Percentiles rank a stretch among this genome's conserved stretches.
phyloP scores from a whole-genome alignment of 1,140 invertebrate species.

The Acyrthosiphon pisum region DNA sequence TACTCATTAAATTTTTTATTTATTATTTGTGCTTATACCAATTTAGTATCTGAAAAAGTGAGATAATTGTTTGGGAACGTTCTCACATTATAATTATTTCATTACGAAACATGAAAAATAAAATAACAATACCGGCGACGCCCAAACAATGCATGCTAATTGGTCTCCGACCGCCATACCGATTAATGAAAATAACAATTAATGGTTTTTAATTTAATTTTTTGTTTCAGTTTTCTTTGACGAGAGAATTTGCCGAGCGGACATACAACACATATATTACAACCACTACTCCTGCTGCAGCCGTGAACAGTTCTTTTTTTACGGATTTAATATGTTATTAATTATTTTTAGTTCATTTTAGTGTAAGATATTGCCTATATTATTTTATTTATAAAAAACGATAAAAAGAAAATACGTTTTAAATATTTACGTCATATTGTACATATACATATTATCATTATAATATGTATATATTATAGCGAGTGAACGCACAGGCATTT shows the following conservation, averaged over 20 bases:
- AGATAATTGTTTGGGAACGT: slow-evolving; percentile 42
- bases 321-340: slow-evolving; percentile 27
- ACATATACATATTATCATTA: not conserved
- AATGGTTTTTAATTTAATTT: slow-evolving; percentile 35
- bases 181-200: slow-evolving; percentile 28
- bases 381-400: slow-evolving; percentile 6
- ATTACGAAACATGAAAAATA: slow-evolving; percentile 20
- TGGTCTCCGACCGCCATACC: not conserved
- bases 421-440: not conserved
- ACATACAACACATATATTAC: not conserved
- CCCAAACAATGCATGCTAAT: slow-evolving; percentile 7
- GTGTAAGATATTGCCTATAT: not conserved
- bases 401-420: not conserved
- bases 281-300: not conserved
- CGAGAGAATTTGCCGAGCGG: not conserved
- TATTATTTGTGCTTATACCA: not conserved
- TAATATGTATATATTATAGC: not conserved
- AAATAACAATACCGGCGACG: not conserved
- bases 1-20: not conserved
- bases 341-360: slow-evolving; percentile 34
- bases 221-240: slow-evolving; percentile 17
- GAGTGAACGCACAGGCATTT: not conserved
- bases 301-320: not conserved
- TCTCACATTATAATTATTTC: slow-evolving; percentile 28
- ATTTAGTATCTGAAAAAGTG: not conserved